Conservation (phyloP, 1,140 invertebrate genomes). For the Drosophila guanche region DNA sequence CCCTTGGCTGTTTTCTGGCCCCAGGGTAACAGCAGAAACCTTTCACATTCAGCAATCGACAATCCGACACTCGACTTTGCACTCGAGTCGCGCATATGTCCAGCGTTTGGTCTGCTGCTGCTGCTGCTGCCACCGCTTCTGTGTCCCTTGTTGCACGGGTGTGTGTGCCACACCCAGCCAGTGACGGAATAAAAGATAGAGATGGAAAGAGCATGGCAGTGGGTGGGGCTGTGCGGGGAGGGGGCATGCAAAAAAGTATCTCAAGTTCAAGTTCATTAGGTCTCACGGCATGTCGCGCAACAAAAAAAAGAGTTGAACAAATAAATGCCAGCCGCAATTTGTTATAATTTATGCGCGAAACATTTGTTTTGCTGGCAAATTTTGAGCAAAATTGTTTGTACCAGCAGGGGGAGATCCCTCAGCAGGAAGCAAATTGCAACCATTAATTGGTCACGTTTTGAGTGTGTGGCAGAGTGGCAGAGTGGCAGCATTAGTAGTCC, state of each 20-base stretch:
- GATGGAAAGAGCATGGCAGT: no score
- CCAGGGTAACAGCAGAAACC: slow-evolving; percentile 17
- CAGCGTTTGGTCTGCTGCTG: neutral
- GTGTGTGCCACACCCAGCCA: no score
- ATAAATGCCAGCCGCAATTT: slow-evolving; percentile 43
- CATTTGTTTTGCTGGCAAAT: slow-evolving; percentile 32
- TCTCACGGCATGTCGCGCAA: slow-evolving; percentile 27
- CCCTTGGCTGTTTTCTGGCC: no score
- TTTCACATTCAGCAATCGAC: slow-evolving; percentile 44
- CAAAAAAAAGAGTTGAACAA: slow-evolving; percentile 3
- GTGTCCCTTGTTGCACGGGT: no score
- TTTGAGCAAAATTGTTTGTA: slow-evolving; percentile 36
- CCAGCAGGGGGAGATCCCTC: slow-evolving; percentile 4
- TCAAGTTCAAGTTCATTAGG: slow-evolving; percentile 78
- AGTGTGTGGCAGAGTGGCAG: neutral
- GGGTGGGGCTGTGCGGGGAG: neutral
- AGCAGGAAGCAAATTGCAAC: slow-evolving; percentile 18
- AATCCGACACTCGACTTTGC: slow-evolving; percentile 24
- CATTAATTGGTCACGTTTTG: slow-evolving; percentile 46
- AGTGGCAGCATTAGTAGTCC: no score
- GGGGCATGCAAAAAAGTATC: slow-evolving; percentile 6
- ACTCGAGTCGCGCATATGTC: slow-evolving; percentile 18
- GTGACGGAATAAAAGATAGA: no score
- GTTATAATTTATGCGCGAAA: slow-evolving; percentile 69
- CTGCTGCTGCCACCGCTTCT: no score